Percentiles rank a stretch among this genome's conserved stretches.
Evolutionary conservation across 2,797 vertebrate genomes (phyloP).

Genomic region (Sylvilagus floridanus): DNA sequence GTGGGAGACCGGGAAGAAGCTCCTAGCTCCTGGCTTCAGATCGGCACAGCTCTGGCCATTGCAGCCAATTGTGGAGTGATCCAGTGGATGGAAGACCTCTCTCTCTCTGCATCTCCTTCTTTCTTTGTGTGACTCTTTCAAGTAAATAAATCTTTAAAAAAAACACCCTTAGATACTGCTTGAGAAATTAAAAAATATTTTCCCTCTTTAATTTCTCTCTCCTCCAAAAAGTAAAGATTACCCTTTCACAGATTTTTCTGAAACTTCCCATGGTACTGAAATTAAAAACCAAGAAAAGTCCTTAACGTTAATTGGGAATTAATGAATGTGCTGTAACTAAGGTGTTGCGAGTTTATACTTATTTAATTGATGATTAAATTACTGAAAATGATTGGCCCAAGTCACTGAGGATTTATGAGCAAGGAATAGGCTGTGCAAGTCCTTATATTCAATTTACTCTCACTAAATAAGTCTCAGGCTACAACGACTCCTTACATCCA

Average conservation of each 20-base stretch:
- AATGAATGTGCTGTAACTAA: conserved; percentile 41
- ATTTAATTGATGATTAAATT: conserved; percentile 51
- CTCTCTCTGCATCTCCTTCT: too few species aligned
- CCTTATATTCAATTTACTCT: background rate
- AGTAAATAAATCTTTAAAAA: too few species aligned
- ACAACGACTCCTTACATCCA: background rate
- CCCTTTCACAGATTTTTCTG: conserved; percentile 50
- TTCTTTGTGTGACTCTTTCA: too few species aligned
- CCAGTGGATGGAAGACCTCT: too few species aligned
- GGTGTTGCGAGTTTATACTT: background rate
- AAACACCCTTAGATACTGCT: background rate
- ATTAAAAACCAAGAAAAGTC: conserved; percentile 52
- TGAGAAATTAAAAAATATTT: background rate
- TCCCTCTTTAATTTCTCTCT: conserved; percentile 1
- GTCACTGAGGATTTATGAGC: conserved; percentile 43
- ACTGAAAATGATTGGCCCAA: conserved; percentile 17
- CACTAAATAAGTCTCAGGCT: background rate
- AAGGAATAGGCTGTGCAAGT: conserved; percentile 1
- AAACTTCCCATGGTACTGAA: conserved; percentile 56
- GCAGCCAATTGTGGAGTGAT: too few species aligned
- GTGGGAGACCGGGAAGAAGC: too few species aligned
- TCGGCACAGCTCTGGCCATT: too few species aligned
- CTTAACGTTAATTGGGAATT: conserved; percentile 51
- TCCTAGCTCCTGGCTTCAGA: too few species aligned
- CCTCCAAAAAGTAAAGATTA: conserved; percentile 7